phyloP scores from a whole-genome alignment of 2,797 vertebrate species.

The Acanthopagrus latus region DNA sequence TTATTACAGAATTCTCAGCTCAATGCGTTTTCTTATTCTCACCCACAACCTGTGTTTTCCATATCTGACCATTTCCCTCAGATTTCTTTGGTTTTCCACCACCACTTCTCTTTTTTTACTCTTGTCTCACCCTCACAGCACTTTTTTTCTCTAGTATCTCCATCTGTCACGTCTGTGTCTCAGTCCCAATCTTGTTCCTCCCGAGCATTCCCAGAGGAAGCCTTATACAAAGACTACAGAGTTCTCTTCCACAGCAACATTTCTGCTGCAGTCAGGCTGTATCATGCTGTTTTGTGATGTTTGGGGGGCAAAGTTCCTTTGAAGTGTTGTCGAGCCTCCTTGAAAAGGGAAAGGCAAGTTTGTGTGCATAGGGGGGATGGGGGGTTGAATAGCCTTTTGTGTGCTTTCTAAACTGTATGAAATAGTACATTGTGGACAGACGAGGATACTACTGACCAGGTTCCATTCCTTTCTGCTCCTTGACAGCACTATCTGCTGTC shows the following conservation, averaged over 20 bases:
- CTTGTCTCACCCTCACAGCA: constrained; percentile 59
- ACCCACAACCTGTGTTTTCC: constrained; percentile 28
- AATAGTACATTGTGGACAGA: constrained; percentile 51
- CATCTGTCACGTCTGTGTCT: constrained; percentile 73
- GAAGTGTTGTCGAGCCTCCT: constrained; percentile 68
- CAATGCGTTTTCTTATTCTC: constrained; percentile 26
- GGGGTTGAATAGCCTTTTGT: constrained; percentile 65
- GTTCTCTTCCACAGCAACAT: constrained; percentile 56
- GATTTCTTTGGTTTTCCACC: constrained; percentile 26
- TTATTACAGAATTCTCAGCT: constrained; percentile 3
- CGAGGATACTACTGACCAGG: constrained; percentile 61
- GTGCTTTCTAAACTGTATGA: constrained; percentile 46
- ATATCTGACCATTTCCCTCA: constrained; percentile 49
- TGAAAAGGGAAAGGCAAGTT: constrained; percentile 56
- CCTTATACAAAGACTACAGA: constrained; percentile 60
- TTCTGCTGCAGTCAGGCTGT: constrained; percentile 68
- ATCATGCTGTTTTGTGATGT: constrained; percentile 69
- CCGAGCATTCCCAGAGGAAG: constrained; percentile 66
- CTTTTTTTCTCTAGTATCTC: constrained; percentile 62
- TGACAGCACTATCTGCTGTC: constrained; percentile 63
- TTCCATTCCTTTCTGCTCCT: constrained; percentile 51
- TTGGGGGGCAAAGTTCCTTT: constrained; percentile 71
- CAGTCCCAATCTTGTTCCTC: constrained; percentile 63
- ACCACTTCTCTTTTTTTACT: constrained; percentile 38
- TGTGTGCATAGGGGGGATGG: constrained; percentile 44